phyloP scores from a whole-genome alignment of 30 jellyfish, hydroid and myxozoan species.

The Aurelia coerulea region DNA sequence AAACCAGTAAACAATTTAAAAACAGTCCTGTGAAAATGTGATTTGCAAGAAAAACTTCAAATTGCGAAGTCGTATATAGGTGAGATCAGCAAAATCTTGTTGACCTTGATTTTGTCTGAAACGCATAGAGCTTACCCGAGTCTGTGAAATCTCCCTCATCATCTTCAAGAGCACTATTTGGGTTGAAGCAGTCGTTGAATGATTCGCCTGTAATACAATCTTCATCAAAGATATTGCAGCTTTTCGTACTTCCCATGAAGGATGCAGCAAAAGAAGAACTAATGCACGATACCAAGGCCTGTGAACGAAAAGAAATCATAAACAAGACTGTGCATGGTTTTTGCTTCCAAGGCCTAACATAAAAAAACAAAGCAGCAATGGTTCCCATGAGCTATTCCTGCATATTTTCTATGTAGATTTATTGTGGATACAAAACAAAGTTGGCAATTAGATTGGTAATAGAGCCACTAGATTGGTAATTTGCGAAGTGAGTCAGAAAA shows the following conservation, averaged over 20 bases:
- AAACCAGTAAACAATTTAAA: no score
- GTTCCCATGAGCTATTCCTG: no score
- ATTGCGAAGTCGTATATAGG: no score
- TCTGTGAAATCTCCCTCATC: slow-evolving; percentile 30
- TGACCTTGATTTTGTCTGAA: no score
- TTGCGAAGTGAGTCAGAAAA: no score
- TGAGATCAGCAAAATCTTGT: no score
- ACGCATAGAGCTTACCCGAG: background rate
- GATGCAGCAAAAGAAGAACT: slow-evolving; percentile 60
- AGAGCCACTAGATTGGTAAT: no score
- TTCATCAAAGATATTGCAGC: slow-evolving; percentile 51
- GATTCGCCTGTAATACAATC: slow-evolving; percentile 23
- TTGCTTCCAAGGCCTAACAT: background rate
- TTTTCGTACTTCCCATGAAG: slow-evolving; percentile 62
- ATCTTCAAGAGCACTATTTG: slow-evolving; percentile 24
- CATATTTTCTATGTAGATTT: no score
- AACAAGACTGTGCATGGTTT: background rate
- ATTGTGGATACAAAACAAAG: no score
- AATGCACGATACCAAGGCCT: slow-evolving; percentile 97
- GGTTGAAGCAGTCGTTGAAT: slow-evolving; percentile 11
- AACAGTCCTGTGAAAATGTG: no score
- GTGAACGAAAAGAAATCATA: background rate
- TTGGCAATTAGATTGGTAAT: no score
- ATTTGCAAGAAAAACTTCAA: no score
- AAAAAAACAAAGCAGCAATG: background rate